Evolutionary conservation across 2,888 invertebrate genomes (phyloP), one percentile per base, ranked within the genome.

Genomic region (Ennomos fuscantarius): DNA sequence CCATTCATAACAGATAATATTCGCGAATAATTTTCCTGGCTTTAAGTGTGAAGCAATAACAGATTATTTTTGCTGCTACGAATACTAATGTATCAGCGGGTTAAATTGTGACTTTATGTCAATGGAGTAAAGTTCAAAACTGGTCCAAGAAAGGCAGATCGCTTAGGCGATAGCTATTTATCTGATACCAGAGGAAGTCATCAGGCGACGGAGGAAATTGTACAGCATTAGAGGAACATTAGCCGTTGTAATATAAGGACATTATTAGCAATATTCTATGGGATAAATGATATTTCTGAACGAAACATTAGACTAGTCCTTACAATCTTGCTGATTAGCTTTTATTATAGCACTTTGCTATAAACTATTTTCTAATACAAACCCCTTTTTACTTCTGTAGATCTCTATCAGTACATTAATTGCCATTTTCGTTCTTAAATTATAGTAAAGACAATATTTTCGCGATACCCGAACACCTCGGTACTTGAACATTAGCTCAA

Each of bases 141-240:
- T 3, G 8, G 10, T 33, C n/a, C 10, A 35, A n/a, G 13, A 12
- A 8, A 8, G 1, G 24, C 34, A n/a, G 41, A 60, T 45, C n/a
- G 9, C 10, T 46, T 9, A 42, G 31, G 12, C n/a, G 45, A 34
- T 33, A 12, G 39, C 32, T 43, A 40, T 43, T 34, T 47, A 55
- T 55, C 55, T 60, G 53, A 77, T 82, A 79, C 75, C 75, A 72
- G 68, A 72, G 84, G 84, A 83, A 82, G 80, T 79, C 79, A 79
- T 76, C 73, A 72, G 72, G 73, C 72, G 74, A 64, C 37, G 40
- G 68, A 69, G 70, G 89, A 89, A 87, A 89, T 87, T 85, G 84
- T 83, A 73, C 72, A 75, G 79, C 84, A 83, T 85, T 87, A 85
- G 78, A 77, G 74, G 72, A 76, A 79, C 84, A 87, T 86, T 85